Evolutionary conservation across 1,140 invertebrate genomes (phyloP).

Genomic region (Anadara kagoshimensis): DNA sequence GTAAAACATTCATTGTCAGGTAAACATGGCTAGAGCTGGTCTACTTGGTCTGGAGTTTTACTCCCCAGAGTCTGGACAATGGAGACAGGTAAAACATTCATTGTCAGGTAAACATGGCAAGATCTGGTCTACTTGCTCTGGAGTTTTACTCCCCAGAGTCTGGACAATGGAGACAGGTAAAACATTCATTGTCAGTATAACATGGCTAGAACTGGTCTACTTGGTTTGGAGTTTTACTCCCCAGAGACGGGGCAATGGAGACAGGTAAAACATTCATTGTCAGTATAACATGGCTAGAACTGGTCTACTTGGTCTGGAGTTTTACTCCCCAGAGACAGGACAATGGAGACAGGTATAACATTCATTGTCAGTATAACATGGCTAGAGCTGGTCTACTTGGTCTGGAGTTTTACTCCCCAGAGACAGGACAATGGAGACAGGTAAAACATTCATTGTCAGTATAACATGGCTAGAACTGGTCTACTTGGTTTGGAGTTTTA

Average conservation of each 20-base stretch:
- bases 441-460: no score
- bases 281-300: constrained; percentile 90
- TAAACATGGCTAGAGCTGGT: constrained; percentile 87
- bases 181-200: no score
- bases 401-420: constrained; percentile 93
- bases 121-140: constrained; percentile 89
- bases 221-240: no score
- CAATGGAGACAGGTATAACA: constrained; percentile 88
- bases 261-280: constrained; percentile 75
- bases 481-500: constrained; percentile 93
- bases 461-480: constrained; percentile 88
- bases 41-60: no score
- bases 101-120: constrained; percentile 87
- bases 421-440: constrained; percentile 90
- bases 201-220: constrained; percentile 88
- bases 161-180: constrained; percentile 22
- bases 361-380: no score
- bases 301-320: constrained; percentile 90
- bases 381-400: constrained; percentile 89
- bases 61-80: not conserved
- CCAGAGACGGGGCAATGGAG: not conserved
- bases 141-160: not conserved
- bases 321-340: constrained; percentile 90
- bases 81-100: constrained; percentile 73
- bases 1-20: no score